A percentile compares a stretch with the other conserved stretches of the same genome.
phyloP scores from a whole-genome alignment of 1,140 invertebrate genomes.

The Ceratosolen fusciceps region DNA sequence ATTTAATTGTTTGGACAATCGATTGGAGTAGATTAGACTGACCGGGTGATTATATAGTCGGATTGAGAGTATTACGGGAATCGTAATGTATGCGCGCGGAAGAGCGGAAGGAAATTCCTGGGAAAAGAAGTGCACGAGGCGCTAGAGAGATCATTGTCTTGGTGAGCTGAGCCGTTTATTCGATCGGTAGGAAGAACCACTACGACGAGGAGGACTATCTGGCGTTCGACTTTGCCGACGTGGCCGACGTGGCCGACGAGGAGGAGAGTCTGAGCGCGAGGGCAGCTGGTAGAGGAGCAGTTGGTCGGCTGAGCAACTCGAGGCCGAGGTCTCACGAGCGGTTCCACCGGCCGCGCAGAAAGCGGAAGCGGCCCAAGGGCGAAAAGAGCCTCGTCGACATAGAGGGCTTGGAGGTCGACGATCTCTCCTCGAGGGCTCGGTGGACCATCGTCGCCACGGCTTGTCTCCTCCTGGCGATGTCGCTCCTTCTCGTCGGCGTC shows the following conservation, averaged over 20 bases:
- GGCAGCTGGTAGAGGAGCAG: constrained; percentile 55
- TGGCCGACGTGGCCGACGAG: constrained; percentile 66
- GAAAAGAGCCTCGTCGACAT: constrained; percentile 51
- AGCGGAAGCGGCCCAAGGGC: constrained; percentile 60
- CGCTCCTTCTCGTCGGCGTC: constrained; percentile 88
- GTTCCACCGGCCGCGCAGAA: constrained; percentile 63
- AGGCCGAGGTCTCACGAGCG: constrained; percentile 49
- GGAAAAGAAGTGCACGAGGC: too few species aligned
- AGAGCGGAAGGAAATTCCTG: too few species aligned
- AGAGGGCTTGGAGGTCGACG: constrained; percentile 68
- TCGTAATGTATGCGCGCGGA: too few species aligned
- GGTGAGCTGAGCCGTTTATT: too few species aligned
- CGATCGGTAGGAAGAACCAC: constrained; percentile 63
- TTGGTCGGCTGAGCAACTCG: neutral
- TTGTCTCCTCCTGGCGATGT: constrained; percentile 86
- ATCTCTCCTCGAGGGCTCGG: constrained; percentile 83
- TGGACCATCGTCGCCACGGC: constrained; percentile 92
- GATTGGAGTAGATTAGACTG: too few species aligned
- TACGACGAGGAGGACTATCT: constrained; percentile 66
- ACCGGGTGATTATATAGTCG: too few species aligned
- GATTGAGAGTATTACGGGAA: too few species aligned
- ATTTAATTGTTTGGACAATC: too few species aligned
- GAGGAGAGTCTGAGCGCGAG: constrained; percentile 64
- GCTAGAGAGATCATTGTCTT: too few species aligned
- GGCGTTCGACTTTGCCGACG: constrained; percentile 71